phyloP scores from a whole-genome alignment of 2,113 vertebrate species.

The Odocoileus virginianus region DNA sequence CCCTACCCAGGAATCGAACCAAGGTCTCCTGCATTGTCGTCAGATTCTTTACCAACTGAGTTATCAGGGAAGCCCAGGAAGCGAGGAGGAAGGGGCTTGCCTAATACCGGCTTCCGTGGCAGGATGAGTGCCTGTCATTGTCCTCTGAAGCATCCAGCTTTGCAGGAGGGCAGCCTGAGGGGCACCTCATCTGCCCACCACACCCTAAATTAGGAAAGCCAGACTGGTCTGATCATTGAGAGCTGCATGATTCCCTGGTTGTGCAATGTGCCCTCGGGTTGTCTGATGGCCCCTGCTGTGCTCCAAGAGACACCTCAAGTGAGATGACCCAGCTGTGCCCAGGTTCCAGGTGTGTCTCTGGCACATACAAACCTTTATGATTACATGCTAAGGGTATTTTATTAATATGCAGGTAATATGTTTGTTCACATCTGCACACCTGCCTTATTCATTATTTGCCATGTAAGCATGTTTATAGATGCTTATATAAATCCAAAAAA shows the following conservation, averaged over 20 bases:
- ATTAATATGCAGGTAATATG: neutral
- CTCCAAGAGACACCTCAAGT: neutral
- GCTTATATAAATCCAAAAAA: neutral
- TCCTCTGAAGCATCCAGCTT: neutral
- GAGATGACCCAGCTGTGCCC: neutral
- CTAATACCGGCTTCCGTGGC: neutral
- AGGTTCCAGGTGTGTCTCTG: neutral
- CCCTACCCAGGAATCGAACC: neutral
- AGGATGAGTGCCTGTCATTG: neutral
- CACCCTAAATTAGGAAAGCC: neutral
- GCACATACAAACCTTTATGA: neutral
- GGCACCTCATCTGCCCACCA: accelerated
- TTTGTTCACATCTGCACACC: neutral
- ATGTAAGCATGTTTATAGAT: neutral
- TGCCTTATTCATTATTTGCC: neutral
- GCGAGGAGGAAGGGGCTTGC: neutral
- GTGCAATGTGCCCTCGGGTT: neutral
- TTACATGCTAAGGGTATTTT: neutral
- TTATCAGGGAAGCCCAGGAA: neutral
- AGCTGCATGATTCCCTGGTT: too few species aligned
- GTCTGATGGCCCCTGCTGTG: neutral
- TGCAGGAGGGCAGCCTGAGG: accelerated
- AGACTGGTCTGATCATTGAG: neutral
- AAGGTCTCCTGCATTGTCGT: neutral
- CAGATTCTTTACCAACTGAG: neutral